Base-by-base conservation (phyloP, 2,888 invertebrate species). In the Steinernema scapterisci region DNA sequence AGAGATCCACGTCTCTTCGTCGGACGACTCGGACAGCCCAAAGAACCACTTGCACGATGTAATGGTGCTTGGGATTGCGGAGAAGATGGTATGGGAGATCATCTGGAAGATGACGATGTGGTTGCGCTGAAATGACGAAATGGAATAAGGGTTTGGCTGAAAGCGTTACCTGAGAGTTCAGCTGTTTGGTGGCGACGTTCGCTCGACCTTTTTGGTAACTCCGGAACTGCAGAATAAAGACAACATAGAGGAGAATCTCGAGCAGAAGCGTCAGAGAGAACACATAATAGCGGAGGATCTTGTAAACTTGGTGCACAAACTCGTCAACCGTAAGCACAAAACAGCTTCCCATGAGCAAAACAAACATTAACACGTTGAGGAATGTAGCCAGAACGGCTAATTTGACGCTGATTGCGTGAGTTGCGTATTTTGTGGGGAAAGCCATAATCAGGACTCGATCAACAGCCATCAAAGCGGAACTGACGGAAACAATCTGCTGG, bases 171-270 rank as follows among this genome's bases (percentile, higher is more conserved):
- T 31, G 13, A 16, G 63, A 27, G n/a, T 5, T 31, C 16, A 25
- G 27, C 31, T 63, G 25, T n/a, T 11, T 31, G 1, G 25, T 31
- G 16, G 3, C 63, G 1, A 6, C 6, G 27, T 38, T 63, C 2
- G 6, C 13, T 5, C 16, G 6, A 6, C 63, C 6, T n/a, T 31
- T 25, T 7, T 16, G 27, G 63, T 25, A 63, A 16, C 31, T 11
- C 6, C 63, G 63, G 38, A 63, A 63, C 19, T 63, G 63, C 31
- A 27, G 16, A 11, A 63, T 2, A n/a, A 63, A 63, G 31, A 63
- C 16, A 16, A 31, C 31, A 27, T 63, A 63, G 63, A 63, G 63
- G 31, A 63, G 16, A 6, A 63, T 31, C 19, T 63, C 63, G 31
- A 31, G 13, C 25, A 63, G 13, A 16, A 63, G 63, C 31, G 63